Evolutionary conservation across 2,113 vertebrate species (phyloP).

Genomic region (Syngnathus typhle): DNA sequence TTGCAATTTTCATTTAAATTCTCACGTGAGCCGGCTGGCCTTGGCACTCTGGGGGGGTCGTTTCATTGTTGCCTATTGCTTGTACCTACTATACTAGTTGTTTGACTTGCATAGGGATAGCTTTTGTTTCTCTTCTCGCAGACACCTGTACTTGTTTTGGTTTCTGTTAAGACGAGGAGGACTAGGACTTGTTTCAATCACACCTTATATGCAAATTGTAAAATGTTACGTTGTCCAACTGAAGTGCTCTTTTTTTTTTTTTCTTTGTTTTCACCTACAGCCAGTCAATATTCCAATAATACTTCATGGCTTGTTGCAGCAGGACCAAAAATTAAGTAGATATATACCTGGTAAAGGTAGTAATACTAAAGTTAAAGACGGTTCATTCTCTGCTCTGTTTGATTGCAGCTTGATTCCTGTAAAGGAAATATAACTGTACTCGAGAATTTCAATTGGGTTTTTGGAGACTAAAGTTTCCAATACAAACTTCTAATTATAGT

Average conservation of each 20-base stretch:
- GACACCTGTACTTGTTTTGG: conserved; percentile 12
- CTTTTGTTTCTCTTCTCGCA: conserved; percentile 58
- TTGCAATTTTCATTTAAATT: background rate
- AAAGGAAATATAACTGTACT: background rate
- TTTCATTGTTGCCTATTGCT: conserved; percentile 74
- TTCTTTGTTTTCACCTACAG: background rate
- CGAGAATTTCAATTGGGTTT: background rate
- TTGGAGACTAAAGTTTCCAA: background rate
- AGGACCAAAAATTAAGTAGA: conserved; percentile 44
- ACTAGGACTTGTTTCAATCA: conserved; percentile 30
- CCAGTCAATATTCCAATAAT: conserved; percentile 18
- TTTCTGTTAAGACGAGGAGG: conserved; percentile 41
- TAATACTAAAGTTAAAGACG: conserved; percentile 11
- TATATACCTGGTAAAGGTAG: background rate
- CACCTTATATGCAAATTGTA: conserved; percentile 38
- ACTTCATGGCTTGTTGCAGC: conserved; percentile 24
- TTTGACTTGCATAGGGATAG: conserved; percentile 80
- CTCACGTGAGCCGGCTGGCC: conserved; percentile 31
- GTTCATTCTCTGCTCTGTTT: background rate
- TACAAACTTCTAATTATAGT: too few species aligned
- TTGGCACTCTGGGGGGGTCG: conserved; percentile 36
- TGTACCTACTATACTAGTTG: conserved; percentile 74
- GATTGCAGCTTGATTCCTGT: background rate
- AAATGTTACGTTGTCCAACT: conserved; percentile 26
- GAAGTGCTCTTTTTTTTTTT: conserved; percentile 38